A percentile compares a stretch with the other conserved stretches of the same genome.
These are phyloP conservation scores for Torymus auratus DNA, from an alignment of 2,888 invertebrate genomes.

Conservation along the genomic window DNA sequence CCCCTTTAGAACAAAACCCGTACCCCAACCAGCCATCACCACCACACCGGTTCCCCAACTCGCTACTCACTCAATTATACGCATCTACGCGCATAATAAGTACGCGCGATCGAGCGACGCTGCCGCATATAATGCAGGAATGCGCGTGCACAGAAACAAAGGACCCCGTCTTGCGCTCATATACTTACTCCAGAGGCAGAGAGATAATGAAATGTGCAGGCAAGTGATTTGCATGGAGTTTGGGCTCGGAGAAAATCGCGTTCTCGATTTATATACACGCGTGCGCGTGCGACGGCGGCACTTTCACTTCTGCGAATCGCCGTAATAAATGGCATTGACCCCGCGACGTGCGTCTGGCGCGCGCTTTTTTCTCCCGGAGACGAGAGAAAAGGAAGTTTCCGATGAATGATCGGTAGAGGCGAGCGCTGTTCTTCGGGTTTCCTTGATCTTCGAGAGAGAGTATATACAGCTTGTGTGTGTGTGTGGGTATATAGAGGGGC, in stretches of 20 bases:
- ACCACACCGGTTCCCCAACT: too few relatives aligned
- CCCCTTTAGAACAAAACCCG: too few relatives aligned
- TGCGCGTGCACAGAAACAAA: slow-evolving; percentile 64
- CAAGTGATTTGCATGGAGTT: slow-evolving; percentile 34
- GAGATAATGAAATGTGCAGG: slow-evolving; percentile 39
- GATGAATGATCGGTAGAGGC: too few relatives aligned
- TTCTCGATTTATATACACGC: background rate
- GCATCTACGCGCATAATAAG: too few relatives aligned
- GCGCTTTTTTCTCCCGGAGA: too few relatives aligned
- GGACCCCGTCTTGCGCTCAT: slow-evolving; percentile 55
- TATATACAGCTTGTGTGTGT: too few relatives aligned
- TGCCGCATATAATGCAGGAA: slow-evolving; percentile 56
- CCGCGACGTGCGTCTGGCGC: background rate
- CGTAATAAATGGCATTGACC: slow-evolving; percentile 30
- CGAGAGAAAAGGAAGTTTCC: too few relatives aligned
- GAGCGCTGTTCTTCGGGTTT: too few relatives aligned
- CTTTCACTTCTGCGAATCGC: slow-evolving; percentile 4
- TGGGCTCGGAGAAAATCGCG: slow-evolving; percentile 30
- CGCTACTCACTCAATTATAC: too few relatives aligned
- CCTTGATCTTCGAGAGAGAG: too few relatives aligned
- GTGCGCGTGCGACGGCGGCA: background rate
- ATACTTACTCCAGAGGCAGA: slow-evolving; percentile 3
- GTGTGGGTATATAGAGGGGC: too few relatives aligned
- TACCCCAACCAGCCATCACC: too few relatives aligned
- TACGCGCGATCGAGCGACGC: background rate